Conservation (phyloP, 2,113 vertebrate genomes). For the Salvator merianae region DNA sequence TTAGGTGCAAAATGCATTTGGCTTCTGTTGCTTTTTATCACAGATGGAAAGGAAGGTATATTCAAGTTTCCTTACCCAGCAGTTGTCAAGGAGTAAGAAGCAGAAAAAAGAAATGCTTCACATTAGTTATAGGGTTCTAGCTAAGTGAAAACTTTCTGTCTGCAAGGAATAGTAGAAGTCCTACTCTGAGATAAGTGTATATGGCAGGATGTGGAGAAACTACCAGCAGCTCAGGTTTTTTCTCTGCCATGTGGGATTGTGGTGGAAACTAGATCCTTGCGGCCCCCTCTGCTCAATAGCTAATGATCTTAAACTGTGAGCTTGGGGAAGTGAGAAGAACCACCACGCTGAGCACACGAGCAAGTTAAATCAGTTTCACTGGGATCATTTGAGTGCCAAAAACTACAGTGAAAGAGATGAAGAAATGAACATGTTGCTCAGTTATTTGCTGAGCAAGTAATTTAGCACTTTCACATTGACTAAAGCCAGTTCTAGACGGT, state of each 20-base stretch:
- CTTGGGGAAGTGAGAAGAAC: not conserved
- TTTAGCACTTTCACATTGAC: not conserved
- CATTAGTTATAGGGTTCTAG: not conserved
- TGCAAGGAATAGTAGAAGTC: not conserved
- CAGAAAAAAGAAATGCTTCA: not conserved
- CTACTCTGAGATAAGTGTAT: not conserved
- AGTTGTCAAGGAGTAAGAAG: not conserved
- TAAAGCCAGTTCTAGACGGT: no score
- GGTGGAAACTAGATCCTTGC: not conserved
- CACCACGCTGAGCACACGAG: not conserved
- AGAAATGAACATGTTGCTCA: not conserved
- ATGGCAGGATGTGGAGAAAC: not conserved
- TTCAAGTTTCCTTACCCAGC: not conserved
- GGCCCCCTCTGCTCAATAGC: not conserved
- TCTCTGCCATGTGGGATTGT: not conserved
- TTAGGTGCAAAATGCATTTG: not conserved
- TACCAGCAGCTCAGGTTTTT: not conserved
- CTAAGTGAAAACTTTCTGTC: not conserved
- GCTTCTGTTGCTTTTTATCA: not conserved
- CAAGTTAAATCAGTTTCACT: not conserved
- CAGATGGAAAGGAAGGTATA: not conserved
- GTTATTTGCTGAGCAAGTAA: slow-evolving; percentile 5
- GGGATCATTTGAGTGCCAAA: not conserved
- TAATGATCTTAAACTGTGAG: slow-evolving; percentile 11
- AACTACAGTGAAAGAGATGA: not conserved